Base-by-base conservation (phyloP, 2,113 vertebrate genomes). In the Ceyx cyanopectus region DNA sequence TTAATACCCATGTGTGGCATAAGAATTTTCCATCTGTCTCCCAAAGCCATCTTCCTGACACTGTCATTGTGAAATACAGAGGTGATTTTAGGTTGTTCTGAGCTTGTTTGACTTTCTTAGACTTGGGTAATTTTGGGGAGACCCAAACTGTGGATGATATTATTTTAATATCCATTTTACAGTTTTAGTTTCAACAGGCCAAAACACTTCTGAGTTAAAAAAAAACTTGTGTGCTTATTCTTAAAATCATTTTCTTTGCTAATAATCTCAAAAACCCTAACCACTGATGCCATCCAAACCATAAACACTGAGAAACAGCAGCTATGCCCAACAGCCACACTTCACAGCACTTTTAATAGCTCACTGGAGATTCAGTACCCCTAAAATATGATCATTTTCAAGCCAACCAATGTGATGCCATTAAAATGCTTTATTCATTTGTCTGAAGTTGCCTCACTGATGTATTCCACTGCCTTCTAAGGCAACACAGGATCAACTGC, bases 361-460 rank as follows among this genome's bases (percentile, higher is more conserved):
- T 75, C 46, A 41, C 30, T 67, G 27, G 85, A 92, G 51, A 88
- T 77, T 72, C 60, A 69, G 60, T 65, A 81, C 45, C 32, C 53
- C 16, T 92, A 65, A 78, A 93, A 84, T 57, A 88, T 67, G 67
- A 12, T 37, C 56, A 75, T 72, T 73, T 45, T 81, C 5, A 5
- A 89, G 63, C 62, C 60, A 82, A 62, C 67, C 50, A 86, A 51
- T 69, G 75, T 12, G 67, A 81, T 65, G 60, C 41, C 43, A 66
- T 84, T 94, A 85, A 92, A 92, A 58, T 86, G 41, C 76, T 80
- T 70, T 50, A 81, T 89, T 79, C 58, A 26, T 87, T 84, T 75
- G 81, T 87, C 69, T 70, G 60, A 94, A 85, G 87, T 72, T 77
- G 77, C 95, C 95, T 78, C 85, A 50, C 67, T 95, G 92, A 85